Conservation (phyloP, 2,113 vertebrate species). For the Paradoxurus hermaphroditus region DNA sequence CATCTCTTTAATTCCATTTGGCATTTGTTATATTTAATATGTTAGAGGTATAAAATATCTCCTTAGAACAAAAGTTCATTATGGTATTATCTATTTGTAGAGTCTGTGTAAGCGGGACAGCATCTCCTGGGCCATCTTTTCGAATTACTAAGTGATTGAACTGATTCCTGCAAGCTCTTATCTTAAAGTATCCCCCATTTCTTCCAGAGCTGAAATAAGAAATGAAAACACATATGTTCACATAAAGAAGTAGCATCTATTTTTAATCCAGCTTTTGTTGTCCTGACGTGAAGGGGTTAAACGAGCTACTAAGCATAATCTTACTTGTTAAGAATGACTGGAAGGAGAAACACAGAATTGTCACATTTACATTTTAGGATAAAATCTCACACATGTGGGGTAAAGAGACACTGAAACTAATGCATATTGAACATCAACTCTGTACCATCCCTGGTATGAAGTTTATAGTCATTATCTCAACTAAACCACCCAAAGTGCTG, state of each 20-base stretch:
- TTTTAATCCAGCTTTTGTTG: slow-evolving; percentile 16
- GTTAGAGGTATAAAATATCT: slow-evolving; percentile 31
- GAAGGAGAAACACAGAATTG: not conserved
- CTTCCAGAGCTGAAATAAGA: not conserved
- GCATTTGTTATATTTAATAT: slow-evolving; percentile 44
- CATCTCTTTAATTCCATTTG: slow-evolving; percentile 48
- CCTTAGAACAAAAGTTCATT: slow-evolving; percentile 36
- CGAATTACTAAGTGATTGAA: not conserved
- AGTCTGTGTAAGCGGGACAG: not conserved
- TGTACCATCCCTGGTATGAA: not conserved
- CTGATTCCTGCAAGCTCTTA: slow-evolving; percentile 47
- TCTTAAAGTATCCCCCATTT: not conserved
- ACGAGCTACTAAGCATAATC: not conserved
- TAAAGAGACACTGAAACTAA: not conserved
- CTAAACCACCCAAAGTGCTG: not conserved
- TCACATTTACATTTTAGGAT: slow-evolving; percentile 32
- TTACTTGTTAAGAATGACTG: not conserved
- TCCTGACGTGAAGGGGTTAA: not conserved
- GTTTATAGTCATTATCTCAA: not conserved
- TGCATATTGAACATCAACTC: not conserved
- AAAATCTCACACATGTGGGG: slow-evolving; percentile 10
- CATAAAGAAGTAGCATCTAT: not conserved
- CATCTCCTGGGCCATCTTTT: slow-evolving; percentile 26
- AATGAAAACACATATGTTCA: not conserved
- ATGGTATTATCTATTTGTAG: slow-evolving; percentile 18